These are phyloP conservation scores for Luperina nickerlii DNA, from an alignment of 2,888 invertebrate genomes.

Conservation along the genomic window DNA sequence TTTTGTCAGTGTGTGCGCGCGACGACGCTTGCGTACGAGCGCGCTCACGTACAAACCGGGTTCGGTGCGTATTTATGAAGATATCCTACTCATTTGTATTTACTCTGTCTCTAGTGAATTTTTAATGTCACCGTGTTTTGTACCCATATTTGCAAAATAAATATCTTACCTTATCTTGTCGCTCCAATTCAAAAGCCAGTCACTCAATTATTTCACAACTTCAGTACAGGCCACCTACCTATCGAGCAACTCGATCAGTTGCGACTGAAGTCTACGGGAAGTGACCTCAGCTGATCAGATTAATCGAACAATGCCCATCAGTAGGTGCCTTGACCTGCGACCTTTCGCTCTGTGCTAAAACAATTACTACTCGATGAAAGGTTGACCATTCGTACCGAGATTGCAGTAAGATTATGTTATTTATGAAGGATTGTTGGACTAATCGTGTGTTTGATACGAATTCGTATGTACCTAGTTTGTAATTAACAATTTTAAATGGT, in stretches of 20 bases:
- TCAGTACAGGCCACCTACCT: background rate
- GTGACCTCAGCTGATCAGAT: slow-evolving; percentile 69
- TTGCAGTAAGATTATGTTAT: slow-evolving; percentile 47
- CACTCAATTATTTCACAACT: slow-evolving; percentile 43
- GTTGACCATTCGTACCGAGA: slow-evolving; percentile 69
- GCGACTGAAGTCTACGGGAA: slow-evolving; percentile 55
- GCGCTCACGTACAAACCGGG: no score
- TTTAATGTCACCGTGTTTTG: no score
- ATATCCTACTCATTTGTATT: no score
- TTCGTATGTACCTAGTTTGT: slow-evolving; percentile 19
- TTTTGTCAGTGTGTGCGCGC: no score
- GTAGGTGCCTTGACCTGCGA: slow-evolving; percentile 71
- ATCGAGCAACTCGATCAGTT: slow-evolving; percentile 47
- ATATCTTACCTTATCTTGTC: background rate
- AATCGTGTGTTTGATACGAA: slow-evolving; percentile 32
- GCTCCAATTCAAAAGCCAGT: slow-evolving; percentile 18
- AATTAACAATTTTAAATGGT: slow-evolving; percentile 46
- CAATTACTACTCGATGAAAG: slow-evolving; percentile 73
- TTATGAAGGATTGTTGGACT: slow-evolving; percentile 53
- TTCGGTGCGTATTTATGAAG: no score
- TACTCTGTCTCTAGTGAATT: no score
- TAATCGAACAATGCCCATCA: slow-evolving; percentile 67
- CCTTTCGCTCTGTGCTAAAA: slow-evolving; percentile 71
- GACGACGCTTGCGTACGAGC: no score
- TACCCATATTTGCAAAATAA: no score